phyloP scores from a whole-genome alignment of 2,113 vertebrate genomes.

The Ranitomeya variabilis region DNA sequence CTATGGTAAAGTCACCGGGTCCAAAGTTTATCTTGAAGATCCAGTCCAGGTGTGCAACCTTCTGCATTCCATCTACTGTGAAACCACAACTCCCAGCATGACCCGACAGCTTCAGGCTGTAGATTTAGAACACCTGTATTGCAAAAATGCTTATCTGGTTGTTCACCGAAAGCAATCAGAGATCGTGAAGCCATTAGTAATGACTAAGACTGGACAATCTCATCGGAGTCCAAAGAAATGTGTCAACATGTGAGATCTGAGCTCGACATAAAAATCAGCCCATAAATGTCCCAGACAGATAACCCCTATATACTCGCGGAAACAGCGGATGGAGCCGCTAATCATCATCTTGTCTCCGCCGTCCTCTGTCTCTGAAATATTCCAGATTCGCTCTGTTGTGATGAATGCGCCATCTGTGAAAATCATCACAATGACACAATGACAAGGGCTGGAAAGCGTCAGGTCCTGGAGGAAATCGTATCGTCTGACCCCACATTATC shows the following conservation, averaged over 20 bases:
- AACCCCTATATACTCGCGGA: background rate
- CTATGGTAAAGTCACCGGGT: too few species aligned
- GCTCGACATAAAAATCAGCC: background rate
- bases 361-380: background rate
- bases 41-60: too few species aligned
- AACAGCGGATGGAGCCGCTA: background rate
- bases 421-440: background rate
- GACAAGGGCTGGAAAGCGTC: constrained; percentile 27
- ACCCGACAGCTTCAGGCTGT: too few species aligned
- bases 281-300: constrained; percentile 10
- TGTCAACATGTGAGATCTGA: background rate
- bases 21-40: too few species aligned
- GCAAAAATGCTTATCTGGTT: too few species aligned
- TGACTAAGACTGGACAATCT: background rate
- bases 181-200: too few species aligned
- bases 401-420: constrained; percentile 18
- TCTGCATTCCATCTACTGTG: too few species aligned
- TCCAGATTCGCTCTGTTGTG: constrained; percentile 35
- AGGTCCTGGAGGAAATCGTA: background rate
- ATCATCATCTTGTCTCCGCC: background rate
- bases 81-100: too few species aligned
- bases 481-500: background rate
- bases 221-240: background rate
- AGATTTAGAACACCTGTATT: too few species aligned
- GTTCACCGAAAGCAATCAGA: too few species aligned